phyloP scores from a whole-genome alignment of 2,797 vertebrate genomes.

The Gadopsis marmoratus region DNA sequence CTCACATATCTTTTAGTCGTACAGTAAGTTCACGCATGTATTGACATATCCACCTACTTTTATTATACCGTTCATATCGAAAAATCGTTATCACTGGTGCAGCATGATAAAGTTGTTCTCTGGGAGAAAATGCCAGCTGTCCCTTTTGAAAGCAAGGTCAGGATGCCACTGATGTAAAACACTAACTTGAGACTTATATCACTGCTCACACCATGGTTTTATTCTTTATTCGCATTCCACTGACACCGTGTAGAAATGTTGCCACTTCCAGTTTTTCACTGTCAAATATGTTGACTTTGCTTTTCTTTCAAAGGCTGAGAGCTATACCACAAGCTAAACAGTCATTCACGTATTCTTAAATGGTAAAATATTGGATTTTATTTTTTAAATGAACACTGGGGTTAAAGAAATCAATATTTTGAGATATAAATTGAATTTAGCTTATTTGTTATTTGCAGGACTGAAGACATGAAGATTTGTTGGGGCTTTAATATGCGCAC shows the following conservation, averaged over 20 bases:
- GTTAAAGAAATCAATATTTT: not conserved
- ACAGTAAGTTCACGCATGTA: not conserved
- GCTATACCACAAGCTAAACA: not conserved
- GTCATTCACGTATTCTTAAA: not conserved
- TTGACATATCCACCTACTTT: not conserved
- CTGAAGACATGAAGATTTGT: not conserved
- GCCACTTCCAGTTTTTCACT: not conserved
- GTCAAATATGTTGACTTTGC: not conserved
- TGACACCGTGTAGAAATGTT: not conserved
- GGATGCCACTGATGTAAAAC: not conserved
- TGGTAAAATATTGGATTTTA: not conserved
- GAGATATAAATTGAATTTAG: not conserved
- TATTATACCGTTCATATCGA: not conserved
- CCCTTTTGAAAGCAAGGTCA: slow-evolving; percentile 4
- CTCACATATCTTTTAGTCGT: slow-evolving; percentile 1
- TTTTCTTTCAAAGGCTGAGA: not conserved
- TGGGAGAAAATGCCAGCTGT: slow-evolving; percentile 8
- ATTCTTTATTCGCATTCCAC: not conserved
- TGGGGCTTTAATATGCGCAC: not conserved
- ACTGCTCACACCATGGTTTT: not conserved
- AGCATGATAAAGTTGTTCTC: not conserved
- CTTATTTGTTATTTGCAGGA: not conserved
- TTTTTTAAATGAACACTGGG: not conserved
- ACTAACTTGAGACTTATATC: not conserved
- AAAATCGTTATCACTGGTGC: not conserved